phyloP scores from a whole-genome alignment of 2,113 vertebrate species.

The Gulo gulo region DNA sequence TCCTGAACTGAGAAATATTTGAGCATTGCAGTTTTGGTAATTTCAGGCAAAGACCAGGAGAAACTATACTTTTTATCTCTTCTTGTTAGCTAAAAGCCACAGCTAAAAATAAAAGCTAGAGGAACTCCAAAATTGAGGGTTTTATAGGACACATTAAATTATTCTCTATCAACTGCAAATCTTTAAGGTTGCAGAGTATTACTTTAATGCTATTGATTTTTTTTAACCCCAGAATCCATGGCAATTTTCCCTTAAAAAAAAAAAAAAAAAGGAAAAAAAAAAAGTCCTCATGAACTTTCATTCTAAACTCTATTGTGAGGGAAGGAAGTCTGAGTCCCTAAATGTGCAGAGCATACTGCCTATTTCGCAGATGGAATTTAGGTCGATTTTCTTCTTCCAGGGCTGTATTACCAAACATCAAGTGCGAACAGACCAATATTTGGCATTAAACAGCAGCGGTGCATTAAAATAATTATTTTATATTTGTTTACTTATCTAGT shows the following conservation, averaged over 20 bases:
- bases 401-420: background rate
- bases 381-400: background rate
- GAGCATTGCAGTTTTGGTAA: background rate
- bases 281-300: background rate
- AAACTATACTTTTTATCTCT: slow-evolving; percentile 29
- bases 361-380: background rate
- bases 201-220: slow-evolving; percentile 29
- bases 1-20: background rate
- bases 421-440: background rate
- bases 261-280: background rate
- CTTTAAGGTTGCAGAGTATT: slow-evolving; percentile 17
- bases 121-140: slow-evolving; percentile 14
- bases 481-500: background rate
- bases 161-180: slow-evolving; percentile 56
- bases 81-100: slow-evolving; percentile 57
- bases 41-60: background rate
- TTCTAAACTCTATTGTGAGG: background rate
- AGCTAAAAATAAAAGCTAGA: slow-evolving; percentile 52
- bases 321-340: background rate
- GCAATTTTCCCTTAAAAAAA: slow-evolving; percentile 20
- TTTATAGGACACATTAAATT: slow-evolving; percentile 56
- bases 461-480: background rate
- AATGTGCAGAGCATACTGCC: background rate
- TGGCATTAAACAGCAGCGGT: background rate
- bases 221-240: background rate